A percentile compares a stretch with the other conserved stretches of the same genome.
These are phyloP conservation scores for Psammodynastes pulverulentus DNA, from an alignment of 2,113 vertebrate genomes.

Conservation along the genomic window DNA sequence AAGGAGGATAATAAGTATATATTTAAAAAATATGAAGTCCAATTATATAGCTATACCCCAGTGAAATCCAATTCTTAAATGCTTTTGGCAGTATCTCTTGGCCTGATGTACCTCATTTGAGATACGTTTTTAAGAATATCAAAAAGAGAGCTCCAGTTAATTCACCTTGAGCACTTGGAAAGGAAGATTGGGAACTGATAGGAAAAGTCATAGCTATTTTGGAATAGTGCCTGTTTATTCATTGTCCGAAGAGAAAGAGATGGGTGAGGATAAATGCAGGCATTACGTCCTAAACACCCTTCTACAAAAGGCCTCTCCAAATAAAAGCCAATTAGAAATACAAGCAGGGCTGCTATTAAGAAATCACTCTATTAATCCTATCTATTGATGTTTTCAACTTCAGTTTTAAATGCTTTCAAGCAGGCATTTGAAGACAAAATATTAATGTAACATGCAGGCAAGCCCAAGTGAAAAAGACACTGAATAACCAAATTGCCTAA, in stretches of 20 bases:
- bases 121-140: background rate
- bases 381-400: background rate
- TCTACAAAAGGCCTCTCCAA: background rate
- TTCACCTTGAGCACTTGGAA: background rate
- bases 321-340: slow-evolving; percentile 13
- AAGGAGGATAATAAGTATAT: background rate
- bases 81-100: background rate
- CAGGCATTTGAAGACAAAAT: background rate
- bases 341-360: slow-evolving; percentile 13
- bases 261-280: background rate
- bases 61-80: background rate
- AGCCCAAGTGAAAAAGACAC: background rate
- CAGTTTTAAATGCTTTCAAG: background rate
- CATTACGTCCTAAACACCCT: background rate
- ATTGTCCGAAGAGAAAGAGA: background rate
- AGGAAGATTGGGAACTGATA: background rate
- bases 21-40: background rate
- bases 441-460: background rate
- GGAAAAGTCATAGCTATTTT: background rate
- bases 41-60: background rate
- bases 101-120: background rate
- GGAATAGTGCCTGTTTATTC: background rate
- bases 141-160: background rate
- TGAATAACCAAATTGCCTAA: background rate
- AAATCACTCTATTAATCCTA: slow-evolving; percentile 10